Evolutionary conservation across 2,797 vertebrate genomes (phyloP).

Genomic region (Xenentodon cancila): DNA sequence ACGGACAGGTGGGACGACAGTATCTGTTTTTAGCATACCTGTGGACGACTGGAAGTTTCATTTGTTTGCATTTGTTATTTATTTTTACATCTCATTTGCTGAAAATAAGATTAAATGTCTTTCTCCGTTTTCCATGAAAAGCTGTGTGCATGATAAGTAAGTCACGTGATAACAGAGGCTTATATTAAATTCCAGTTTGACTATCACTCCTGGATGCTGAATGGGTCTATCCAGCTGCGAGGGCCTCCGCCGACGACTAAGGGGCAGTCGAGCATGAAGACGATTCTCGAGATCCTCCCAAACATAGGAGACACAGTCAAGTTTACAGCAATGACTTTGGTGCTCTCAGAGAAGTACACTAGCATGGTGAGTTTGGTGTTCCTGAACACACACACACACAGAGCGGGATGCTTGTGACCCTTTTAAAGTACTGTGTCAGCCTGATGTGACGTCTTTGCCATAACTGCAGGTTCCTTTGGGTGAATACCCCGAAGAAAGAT

Average conservation of each 20-base stretch:
- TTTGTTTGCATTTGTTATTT: too few species aligned
- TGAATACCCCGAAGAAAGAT: constrained; percentile 72
- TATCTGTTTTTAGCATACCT: background rate
- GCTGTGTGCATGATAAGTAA: too few species aligned
- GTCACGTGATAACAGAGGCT: too few species aligned
- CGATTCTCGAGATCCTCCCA: constrained; percentile 78
- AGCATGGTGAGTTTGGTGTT: constrained; percentile 67
- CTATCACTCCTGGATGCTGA: constrained; percentile 79
- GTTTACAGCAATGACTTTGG: constrained; percentile 45
- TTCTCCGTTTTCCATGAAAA: too few species aligned
- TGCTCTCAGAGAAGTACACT: constrained; percentile 70
- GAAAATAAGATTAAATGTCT: too few species aligned
- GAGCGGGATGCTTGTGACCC: too few species aligned
- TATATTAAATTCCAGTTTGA: constrained; percentile 71
- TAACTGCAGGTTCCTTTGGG: constrained; percentile 74
- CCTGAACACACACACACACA: too few species aligned
- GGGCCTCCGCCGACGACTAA: constrained; percentile 79
- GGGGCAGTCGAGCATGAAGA: constrained; percentile 70
- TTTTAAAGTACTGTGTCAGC: background rate
- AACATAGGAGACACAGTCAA: constrained; percentile 68
- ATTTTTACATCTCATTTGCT: too few species aligned
- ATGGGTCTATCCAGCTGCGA: constrained; percentile 69
- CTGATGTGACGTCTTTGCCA: constrained; percentile 1
- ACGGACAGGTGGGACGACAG: constrained; percentile 60
- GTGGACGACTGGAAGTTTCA: background rate